Base-by-base conservation (phyloP, 2,113 vertebrate genomes). In the Anoura caudifer region DNA sequence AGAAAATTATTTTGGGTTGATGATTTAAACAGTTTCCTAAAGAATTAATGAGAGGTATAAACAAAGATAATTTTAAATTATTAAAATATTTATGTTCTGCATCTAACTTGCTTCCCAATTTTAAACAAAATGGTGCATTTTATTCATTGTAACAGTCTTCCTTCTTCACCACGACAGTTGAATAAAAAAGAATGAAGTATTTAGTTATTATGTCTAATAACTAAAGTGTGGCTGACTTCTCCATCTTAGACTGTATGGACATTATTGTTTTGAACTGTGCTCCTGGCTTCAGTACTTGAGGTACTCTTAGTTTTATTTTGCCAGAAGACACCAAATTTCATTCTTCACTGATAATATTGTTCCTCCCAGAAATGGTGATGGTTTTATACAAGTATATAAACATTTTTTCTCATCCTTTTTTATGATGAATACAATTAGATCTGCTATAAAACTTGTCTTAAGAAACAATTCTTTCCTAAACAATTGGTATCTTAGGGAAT, bases 181-280 rank as follows among this genome's bases (percentile, higher is more conserved):
- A 87, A 73, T 91, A 59, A 24, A 59, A 79, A 67, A 61, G 1
- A 54, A 38, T 36, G 7, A 82, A 77, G 4, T 14, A 1, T 31
- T 2, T 26, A 59, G 31, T 72, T 50, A 56, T 24, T 24, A 24
- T 56, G 16, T 69, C 19, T 63, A 38, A 52, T 65, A 65, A 41
- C 38, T 38, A 65, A 79, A 63, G 16, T 59, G 41, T 63, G 41
- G 4, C 22, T 77, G 10, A 33, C 9, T 26, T n/a, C 36, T 73
- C 4, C 10, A 52, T 17, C 20, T 3, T 12, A 14, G 63, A 11
- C 2, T 26, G 15, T 38, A 1, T n/a, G 5, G 6, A 43, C 2
- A 56, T 56, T 31, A 50, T 28, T 76, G 10, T 16, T 72, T 88
- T 59, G 0, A 5, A 72, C 81, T 36, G 11, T 79, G 43, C 33